Evolutionary conservation across 2,797 vertebrate genomes (phyloP).

Genomic region (Siniperca scherzeri): DNA sequence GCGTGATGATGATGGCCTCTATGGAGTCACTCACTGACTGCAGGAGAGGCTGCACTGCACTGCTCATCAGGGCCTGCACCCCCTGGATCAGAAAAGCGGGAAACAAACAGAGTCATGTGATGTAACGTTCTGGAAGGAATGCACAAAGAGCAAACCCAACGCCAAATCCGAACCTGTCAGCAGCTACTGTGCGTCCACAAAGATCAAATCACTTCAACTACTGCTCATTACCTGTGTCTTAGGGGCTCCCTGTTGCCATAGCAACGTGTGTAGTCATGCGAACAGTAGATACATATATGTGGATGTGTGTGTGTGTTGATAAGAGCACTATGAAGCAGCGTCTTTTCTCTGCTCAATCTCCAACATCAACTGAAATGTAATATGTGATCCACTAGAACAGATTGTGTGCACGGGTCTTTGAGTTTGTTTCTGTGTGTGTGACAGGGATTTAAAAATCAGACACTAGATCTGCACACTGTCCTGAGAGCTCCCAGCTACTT

Average conservation of each 20-base stretch:
- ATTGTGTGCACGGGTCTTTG: no score
- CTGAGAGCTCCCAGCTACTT: no score
- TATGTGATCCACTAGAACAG: not conserved
- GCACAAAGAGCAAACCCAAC: not conserved
- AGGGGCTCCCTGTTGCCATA: slow-evolving; percentile 23
- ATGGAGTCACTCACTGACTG: slow-evolving; percentile 95
- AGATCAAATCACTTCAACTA: not conserved
- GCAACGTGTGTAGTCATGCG: slow-evolving; percentile 26
- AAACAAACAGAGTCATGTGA: not conserved
- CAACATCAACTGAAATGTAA: not conserved
- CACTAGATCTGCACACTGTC: no score
- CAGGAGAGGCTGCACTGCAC: slow-evolving; percentile 92
- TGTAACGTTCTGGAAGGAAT: not conserved
- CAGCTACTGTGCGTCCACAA: not conserved
- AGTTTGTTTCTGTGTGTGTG: not conserved
- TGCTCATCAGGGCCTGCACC: slow-evolving; percentile 91
- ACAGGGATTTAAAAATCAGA: no score
- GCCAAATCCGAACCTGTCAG: not conserved
- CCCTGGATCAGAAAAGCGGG: slow-evolving; percentile 75
- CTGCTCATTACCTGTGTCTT: slow-evolving; percentile 7
- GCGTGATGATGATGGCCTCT: slow-evolving; percentile 98
- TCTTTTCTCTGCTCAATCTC: not conserved
- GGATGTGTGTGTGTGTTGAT: not conserved
- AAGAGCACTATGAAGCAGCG: not conserved
- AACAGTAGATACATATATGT: not conserved